A percentile compares a stretch with the other conserved stretches of the same genome.
phyloP scores from a whole-genome alignment of 2,113 vertebrate genomes.

The Caloenas nicobarica region DNA sequence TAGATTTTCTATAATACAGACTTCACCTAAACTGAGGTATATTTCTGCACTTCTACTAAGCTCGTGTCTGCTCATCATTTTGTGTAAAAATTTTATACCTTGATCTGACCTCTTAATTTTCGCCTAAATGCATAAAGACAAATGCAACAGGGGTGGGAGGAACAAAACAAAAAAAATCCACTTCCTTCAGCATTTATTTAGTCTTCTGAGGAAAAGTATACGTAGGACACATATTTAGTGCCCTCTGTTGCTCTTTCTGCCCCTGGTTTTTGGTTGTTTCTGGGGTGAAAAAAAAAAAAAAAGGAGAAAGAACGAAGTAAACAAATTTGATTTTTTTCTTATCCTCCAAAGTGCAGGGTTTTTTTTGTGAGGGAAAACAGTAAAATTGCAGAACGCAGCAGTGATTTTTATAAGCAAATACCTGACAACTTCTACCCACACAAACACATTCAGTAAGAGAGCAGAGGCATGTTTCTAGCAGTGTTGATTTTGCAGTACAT shows the following conservation, averaged over 20 bases:
- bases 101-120: not conserved
- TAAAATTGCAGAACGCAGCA: not conserved
- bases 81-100: not conserved
- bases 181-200: not conserved
- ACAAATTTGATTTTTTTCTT: not conserved
- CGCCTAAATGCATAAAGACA: not conserved
- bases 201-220: not conserved
- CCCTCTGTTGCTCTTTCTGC: constrained; percentile 41
- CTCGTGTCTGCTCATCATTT: not conserved
- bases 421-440: not conserved
- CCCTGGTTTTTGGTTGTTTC: not conserved
- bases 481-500: not conserved
- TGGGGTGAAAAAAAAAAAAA: not conserved
- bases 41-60: not conserved
- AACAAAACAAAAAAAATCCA: not conserved
- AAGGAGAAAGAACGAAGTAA: not conserved
- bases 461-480: not conserved
- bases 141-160: rapidly evolving
- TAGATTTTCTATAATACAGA: not conserved
- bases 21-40: not conserved
- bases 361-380: not conserved
- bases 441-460: not conserved
- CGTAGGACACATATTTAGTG: constrained; percentile 30
- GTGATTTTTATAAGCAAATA: not conserved
- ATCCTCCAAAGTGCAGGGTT: not conserved